Base-by-base conservation (phyloP, 2,797 vertebrate species). In the Malacoraja senta region DNA sequence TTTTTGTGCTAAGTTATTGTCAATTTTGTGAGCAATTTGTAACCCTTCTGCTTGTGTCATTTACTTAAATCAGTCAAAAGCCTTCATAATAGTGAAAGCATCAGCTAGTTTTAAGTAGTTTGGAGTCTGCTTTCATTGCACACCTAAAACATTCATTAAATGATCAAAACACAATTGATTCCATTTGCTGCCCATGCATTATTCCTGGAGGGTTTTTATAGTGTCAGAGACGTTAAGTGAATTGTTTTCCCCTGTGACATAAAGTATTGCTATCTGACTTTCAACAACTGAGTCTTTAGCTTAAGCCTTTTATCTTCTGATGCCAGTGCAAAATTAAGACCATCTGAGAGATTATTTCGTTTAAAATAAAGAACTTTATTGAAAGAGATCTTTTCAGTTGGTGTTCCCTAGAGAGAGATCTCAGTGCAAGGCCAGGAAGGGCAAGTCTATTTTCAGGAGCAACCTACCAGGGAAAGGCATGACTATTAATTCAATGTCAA, bases 271-370 rank as follows among this genome's bases (percentile, higher is more conserved):
- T 32, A 68, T 68, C 68, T 44, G 35, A 35, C 9, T 88, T 88
- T 88, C 63, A 88, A 68, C n/a, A 24, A 35, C 61, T 35, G 63
- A 35, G n/a, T 17, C 68, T 35, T 35, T 88, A 8, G 19, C 17
- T 35, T 88, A 88, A 68, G 84, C n/a, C 84, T 53, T 92, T 44
- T 74, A 44, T 58, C 71, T 92, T 76, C 74, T 53, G 38, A 19
- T 71, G 9, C 90, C 24, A 38, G 63, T 90, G 58, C n/a, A 72
- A 91, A 71, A 76, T 76, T 76, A 29, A 76, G 72, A 58, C 61
- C 61, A 44, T 29, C 71, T 38, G 44, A 74, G 72, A 76, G 35
- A 9, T 74, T 58, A 3, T 76, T 92, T 76, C 2, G 8, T 92
- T n/a, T 92, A 53, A 74, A 76, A 8, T 44, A 44, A 91, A 91